Evolutionary conservation across 1,140 invertebrate species (phyloP), one percentile per base, ranked within the genome.

Genomic region (Pantala flavescens): DNA sequence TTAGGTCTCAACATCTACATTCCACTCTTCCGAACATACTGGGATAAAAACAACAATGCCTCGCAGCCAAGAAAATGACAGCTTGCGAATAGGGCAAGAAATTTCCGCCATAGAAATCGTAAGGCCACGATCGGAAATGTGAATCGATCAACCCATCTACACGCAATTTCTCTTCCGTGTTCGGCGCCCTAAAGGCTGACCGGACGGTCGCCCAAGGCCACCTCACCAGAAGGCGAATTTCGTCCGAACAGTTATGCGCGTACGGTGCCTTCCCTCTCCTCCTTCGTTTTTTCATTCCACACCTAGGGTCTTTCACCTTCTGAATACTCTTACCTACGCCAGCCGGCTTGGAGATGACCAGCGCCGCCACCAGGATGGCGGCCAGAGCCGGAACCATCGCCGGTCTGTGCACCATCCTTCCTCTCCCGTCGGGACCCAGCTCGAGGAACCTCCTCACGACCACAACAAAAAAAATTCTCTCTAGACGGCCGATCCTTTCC

Each of bases 121-220:
- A 9, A 9, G 28, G 28, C 9, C 28, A 36, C 2, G 28, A 36
- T 2, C 9, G 28, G 28, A 36, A 36, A 36, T 36, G 28, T 2
- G 28, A 9, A 36, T 36, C 28, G 28, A 36, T 36, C 28, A 36
- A 36, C 28, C n/a, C 28, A 36, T 36, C 28, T 36, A 36, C 28
- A 36, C 28, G 28, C 28, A 36, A 36, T 36, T 36, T 63, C 49
- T 14, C 49, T 63, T 63, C 49, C 49, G 49, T 21, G 49, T 63
- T 63, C n/a, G 49, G 49, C 49, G 49, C 49, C 49, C 49, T 63
- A 63, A 63, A 63, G 49, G 49, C 49, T 63, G 49, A 63, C 49
- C 49, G 49, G 49, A 63, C 49, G n/a, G 49, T 63, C 49, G 49
- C 49, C 49, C 49, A 63, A 63, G 49, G 49, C 49, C 49, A 63